These are phyloP conservation scores for Macrophya annulata DNA, from an alignment of 2,888 invertebrate species.

Conservation along the genomic window DNA sequence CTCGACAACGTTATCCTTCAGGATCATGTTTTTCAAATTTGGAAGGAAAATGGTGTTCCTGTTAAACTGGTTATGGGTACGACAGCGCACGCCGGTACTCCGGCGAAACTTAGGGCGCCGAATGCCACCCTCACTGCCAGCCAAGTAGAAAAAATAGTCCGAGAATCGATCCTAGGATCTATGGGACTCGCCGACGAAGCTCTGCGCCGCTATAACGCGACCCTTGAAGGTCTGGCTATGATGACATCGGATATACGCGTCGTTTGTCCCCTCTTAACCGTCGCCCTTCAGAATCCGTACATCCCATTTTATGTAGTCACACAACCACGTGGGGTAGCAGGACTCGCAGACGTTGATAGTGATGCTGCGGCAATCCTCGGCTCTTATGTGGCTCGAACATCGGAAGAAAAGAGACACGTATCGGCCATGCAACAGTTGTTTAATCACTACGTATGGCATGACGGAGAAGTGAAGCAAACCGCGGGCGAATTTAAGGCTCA, in stretches of 20 bases:
- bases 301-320: constrained; percentile 89
- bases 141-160: constrained; percentile 84
- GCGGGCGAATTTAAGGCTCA: constrained; percentile 79
- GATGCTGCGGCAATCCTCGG: constrained; percentile 92
- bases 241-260: constrained; percentile 91
- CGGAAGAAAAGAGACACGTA: constrained; percentile 88
- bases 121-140: constrained; percentile 86
- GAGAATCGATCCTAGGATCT: constrained; percentile 84
- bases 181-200: constrained; percentile 84
- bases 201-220: constrained; percentile 85
- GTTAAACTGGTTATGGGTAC: constrained; percentile 86
- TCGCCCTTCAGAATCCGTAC: constrained; percentile 84
- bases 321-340: constrained; percentile 81
- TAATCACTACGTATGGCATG: constrained; percentile 90
- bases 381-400: constrained; percentile 86
- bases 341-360: constrained; percentile 83
- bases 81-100: constrained; percentile 88
- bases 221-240: constrained; percentile 84
- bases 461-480: constrained; percentile 84
- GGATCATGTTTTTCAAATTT: constrained; percentile 85
- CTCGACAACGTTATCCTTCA: constrained; percentile 87
- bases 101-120: constrained; percentile 83
- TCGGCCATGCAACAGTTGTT: constrained; percentile 91
- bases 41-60: constrained; percentile 81
- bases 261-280: constrained; percentile 88